Conservation (phyloP, 2,113 vertebrate species). For the Gila orcuttii region DNA sequence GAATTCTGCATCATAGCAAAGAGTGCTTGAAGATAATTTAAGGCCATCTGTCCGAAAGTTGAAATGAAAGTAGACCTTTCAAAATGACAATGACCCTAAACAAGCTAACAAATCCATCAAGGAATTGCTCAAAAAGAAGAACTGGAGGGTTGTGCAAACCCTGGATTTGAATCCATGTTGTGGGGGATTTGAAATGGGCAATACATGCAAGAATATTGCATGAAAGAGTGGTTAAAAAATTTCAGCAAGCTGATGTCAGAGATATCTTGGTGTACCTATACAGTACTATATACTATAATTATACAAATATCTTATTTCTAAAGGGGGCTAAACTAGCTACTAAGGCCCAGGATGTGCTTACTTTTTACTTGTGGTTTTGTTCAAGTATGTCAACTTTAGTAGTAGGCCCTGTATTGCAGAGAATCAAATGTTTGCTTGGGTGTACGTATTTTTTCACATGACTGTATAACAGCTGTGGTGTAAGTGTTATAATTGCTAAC, state of each 20-base stretch:
- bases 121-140: neutral
- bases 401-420: neutral
- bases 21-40: neutral
- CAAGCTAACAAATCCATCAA: neutral
- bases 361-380: neutral
- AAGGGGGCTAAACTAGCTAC: neutral
- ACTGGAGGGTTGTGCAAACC: neutral
- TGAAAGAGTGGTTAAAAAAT: neutral
- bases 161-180: conserved; percentile 10
- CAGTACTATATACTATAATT: neutral
- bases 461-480: neutral
- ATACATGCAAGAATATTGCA: neutral
- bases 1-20: neutral
- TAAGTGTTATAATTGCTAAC: neutral
- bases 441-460: neutral
- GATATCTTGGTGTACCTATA: neutral
- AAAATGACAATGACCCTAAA: neutral
- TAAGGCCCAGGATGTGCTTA: neutral
- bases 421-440: neutral
- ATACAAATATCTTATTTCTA: neutral
- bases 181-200: neutral
- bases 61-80: neutral
- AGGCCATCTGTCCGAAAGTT: neutral
- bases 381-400: neutral
- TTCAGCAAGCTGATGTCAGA: neutral